These are phyloP conservation scores for Machimus atricapillus DNA, from an alignment of 2,888 invertebrate species.

Conservation along the genomic window DNA sequence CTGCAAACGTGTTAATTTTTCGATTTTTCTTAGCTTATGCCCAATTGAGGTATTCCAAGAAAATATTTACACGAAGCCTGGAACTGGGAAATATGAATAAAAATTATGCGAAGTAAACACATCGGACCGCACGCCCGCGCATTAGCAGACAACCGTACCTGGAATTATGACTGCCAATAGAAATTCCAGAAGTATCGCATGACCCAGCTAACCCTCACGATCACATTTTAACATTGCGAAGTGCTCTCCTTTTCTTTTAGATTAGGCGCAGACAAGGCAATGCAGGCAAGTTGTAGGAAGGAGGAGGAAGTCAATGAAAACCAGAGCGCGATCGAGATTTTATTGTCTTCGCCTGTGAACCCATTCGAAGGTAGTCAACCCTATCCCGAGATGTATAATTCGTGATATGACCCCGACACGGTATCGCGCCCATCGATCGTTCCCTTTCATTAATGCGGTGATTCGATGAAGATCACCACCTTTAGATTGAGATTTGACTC, in stretches of 20 bases:
- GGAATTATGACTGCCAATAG: constrained; percentile 39
- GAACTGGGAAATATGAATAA: not conserved
- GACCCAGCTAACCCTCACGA: constrained; percentile 43
- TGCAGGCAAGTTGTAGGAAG: not conserved
- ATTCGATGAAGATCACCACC: constrained; percentile 11
- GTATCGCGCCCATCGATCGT: constrained; percentile 17
- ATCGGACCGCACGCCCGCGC: not conserved
- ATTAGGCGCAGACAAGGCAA: constrained; percentile 4
- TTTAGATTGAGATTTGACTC: constrained; percentile 9
- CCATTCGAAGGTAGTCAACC: constrained; percentile 38
- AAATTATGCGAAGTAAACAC: not conserved
- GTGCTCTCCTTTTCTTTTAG: constrained; percentile 23
- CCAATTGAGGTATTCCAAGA: not conserved
- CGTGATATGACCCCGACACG: constrained; percentile 26
- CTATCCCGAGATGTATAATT: constrained; percentile 37
- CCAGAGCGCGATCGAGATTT: constrained; percentile 5
- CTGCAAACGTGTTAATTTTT: not conserved
- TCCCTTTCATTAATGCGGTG: constrained; percentile 36
- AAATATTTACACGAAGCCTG: not conserved
- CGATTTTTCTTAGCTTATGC: not conserved
- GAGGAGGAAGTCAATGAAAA: not conserved
- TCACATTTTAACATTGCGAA: constrained; percentile 43
- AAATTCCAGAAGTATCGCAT: constrained; percentile 42
- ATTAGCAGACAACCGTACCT: constrained; percentile 13
- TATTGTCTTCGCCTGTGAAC: constrained; percentile 33